Conservation (phyloP, 2,113 vertebrate species). For the Uropsilus gracilis region DNA sequence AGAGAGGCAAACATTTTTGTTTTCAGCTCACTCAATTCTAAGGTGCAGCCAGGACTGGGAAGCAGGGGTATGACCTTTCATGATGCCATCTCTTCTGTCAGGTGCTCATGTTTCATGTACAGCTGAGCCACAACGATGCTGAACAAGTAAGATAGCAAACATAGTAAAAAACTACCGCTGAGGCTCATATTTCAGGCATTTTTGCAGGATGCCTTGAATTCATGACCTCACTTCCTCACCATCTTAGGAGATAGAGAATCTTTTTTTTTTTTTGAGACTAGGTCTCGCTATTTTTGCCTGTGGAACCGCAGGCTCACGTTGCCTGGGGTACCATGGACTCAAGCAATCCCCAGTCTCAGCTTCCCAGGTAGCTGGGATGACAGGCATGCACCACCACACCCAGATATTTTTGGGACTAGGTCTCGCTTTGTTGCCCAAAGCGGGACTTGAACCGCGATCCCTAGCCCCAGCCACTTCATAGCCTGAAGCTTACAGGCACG, state of each 20-base stretch:
- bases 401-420: too few relatives aligned
- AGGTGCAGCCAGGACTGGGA: neutral
- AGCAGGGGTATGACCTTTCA: neutral
- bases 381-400: too few relatives aligned
- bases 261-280: constrained; percentile 1
- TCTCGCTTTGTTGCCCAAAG: too few relatives aligned
- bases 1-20: too few relatives aligned
- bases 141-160: neutral
- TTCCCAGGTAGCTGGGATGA: too few relatives aligned
- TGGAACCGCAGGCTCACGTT: too few relatives aligned
- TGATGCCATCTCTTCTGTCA: neutral
- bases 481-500: too few relatives aligned
- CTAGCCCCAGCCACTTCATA: too few relatives aligned
- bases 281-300: too few relatives aligned
- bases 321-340: too few relatives aligned
- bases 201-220: neutral
- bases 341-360: too few relatives aligned
- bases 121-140: neutral
- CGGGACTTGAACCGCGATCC: too few relatives aligned
- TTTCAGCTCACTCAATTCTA: neutral
- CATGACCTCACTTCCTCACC: neutral
- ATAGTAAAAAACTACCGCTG: neutral
- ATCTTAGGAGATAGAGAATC: neutral
- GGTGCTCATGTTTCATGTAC: neutral
- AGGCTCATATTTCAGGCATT: neutral